Percentiles rank a stretch among this genome's conserved stretches.
phyloP scores from a whole-genome alignment of 1,140 invertebrate genomes.

The Scaptomyza montana region DNA sequence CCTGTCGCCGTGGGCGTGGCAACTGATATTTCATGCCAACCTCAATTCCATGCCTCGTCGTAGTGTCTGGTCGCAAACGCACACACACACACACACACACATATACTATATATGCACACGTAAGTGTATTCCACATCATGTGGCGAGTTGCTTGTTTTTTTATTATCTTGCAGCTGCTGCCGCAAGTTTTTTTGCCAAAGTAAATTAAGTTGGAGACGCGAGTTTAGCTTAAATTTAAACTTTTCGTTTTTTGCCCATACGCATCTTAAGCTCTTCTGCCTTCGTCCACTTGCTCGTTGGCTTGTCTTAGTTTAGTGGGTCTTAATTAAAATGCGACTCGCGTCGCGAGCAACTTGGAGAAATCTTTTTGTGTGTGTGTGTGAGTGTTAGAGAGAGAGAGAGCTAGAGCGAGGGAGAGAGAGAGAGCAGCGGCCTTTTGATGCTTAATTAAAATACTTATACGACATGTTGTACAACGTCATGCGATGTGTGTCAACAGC shows the following conservation, averaged over 20 bases:
- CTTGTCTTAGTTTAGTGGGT: constrained; percentile 67
- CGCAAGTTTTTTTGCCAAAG: constrained; percentile 72
- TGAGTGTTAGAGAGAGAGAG: neutral
- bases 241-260: constrained; percentile 52
- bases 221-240: constrained; percentile 78
- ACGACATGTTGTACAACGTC: constrained; percentile 69
- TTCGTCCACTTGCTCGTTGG: neutral
- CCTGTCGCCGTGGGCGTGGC: constrained; percentile 69
- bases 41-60: constrained; percentile 25
- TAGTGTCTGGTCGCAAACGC: constrained; percentile 17
- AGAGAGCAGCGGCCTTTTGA: constrained; percentile 53
- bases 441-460: constrained; percentile 82
- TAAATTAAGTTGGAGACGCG: constrained; percentile 76
- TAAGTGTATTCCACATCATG: constrained; percentile 63
- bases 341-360: constrained; percentile 56
- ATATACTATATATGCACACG: constrained; percentile 24
- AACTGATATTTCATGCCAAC: constrained; percentile 64
- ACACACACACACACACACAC: constrained; percentile 14
- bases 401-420: too few relatives aligned
- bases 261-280: constrained; percentile 5
- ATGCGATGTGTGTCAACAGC: constrained; percentile 74
- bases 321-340: constrained; percentile 76
- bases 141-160: constrained; percentile 11
- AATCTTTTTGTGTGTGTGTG: constrained; percentile 41
- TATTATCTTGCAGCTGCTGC: constrained; percentile 55